These are phyloP conservation scores for Mohoua ochrocephala DNA, from an alignment of 2,113 vertebrate genomes.

Conservation along the genomic window DNA sequence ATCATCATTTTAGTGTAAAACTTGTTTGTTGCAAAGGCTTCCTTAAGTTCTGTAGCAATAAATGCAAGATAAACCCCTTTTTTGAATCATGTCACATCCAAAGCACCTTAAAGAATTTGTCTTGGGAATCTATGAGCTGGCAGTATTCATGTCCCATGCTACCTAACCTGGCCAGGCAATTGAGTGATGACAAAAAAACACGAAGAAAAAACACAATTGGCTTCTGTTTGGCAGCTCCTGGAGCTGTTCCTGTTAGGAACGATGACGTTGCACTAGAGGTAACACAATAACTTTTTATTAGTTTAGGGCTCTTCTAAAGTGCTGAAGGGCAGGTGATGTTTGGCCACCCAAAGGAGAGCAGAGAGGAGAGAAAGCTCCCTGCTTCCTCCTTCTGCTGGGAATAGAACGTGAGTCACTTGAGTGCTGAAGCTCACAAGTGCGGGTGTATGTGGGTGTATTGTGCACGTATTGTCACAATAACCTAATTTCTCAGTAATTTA, in stretches of 20 bases:
- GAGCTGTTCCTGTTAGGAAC: not conserved
- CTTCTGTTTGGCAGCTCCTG: not conserved
- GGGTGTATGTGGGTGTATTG: no score
- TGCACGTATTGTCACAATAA: slow-evolving; percentile 15
- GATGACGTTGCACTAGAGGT: not conserved
- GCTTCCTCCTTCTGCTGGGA: not conserved
- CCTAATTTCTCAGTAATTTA: slow-evolving; percentile 11
- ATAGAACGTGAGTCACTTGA: slow-evolving; percentile 1
- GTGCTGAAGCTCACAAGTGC: not conserved
- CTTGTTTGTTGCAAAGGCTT: not conserved
- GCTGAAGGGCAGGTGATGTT: not conserved
- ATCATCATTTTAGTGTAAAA: not conserved
- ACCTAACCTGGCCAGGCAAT: not conserved
- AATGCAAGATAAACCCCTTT: not conserved
- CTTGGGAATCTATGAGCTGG: not conserved
- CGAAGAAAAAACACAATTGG: not conserved
- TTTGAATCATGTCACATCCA: not conserved
- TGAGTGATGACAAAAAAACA: not conserved
- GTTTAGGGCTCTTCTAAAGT: not conserved
- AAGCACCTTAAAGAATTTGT: not conserved
- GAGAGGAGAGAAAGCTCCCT: not conserved
- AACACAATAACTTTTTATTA: not conserved
- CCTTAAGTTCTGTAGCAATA: not conserved
- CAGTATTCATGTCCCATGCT: not conserved
- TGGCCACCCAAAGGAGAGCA: not conserved